These are phyloP conservation scores for Coptodon rendalli DNA, from an alignment of 2,113 vertebrate genomes.

Conservation along the genomic window DNA sequence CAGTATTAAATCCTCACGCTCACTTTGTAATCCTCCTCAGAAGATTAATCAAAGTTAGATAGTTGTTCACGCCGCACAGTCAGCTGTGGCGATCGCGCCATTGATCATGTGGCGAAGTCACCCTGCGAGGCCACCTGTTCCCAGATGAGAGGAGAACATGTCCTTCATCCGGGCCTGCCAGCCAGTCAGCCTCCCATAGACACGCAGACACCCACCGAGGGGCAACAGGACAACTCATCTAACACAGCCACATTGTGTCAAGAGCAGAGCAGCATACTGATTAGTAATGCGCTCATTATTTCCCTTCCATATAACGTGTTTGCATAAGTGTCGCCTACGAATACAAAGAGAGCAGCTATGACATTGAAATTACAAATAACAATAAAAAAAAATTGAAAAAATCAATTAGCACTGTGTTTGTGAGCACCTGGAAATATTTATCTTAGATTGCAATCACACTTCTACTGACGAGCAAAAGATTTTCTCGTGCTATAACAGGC, in stretches of 20 bases:
- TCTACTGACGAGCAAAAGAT: background rate
- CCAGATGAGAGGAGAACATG: conserved; percentile 51
- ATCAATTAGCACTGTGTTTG: conserved; percentile 20
- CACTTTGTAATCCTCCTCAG: conserved; percentile 4
- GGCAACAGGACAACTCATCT: conserved; percentile 55
- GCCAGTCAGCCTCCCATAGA: conserved; percentile 44
- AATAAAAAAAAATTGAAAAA: background rate
- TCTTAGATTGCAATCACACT: background rate
- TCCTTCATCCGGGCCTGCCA: conserved; percentile 56
- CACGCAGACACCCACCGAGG: conserved; percentile 50
- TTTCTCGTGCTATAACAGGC: background rate
- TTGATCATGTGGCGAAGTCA: conserved; percentile 63
- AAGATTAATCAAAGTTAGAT: conserved; percentile 44
- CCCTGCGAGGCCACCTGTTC: conserved; percentile 70
- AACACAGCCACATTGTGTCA: conserved; percentile 35
- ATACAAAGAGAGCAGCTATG: background rate
- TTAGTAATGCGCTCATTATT: conserved; percentile 27
- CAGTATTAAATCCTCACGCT: conserved; percentile 6
- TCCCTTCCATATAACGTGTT: background rate
- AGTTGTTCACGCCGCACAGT: conserved; percentile 1
- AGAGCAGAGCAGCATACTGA: conserved; percentile 55
- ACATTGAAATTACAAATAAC: background rate
- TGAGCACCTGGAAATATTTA: background rate
- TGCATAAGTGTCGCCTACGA: background rate
- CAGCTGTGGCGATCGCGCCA: conserved; percentile 27